Conservation (phyloP, 2,888 invertebrate species). For the Parnassius apollo region DNA sequence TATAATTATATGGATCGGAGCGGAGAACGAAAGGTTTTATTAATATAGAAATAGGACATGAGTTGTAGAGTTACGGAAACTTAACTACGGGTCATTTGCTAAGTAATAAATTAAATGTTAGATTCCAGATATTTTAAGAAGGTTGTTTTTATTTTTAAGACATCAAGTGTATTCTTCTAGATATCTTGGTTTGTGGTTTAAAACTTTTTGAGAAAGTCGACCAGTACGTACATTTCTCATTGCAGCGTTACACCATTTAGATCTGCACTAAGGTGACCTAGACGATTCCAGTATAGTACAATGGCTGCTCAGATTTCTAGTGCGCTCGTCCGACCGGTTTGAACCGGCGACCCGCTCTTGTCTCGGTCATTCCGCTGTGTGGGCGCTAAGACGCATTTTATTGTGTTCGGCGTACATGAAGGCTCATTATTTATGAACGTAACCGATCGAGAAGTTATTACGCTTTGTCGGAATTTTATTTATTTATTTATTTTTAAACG, state of each 20-base stretch:
- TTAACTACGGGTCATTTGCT: no score
- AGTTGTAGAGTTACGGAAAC: no score
- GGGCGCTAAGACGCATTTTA: slow-evolving; percentile 26
- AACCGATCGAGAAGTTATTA: background rate
- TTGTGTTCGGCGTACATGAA: slow-evolving; percentile 6
- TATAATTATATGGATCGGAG: no score
- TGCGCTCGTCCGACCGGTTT: slow-evolving; percentile 54
- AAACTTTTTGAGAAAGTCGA: background rate
- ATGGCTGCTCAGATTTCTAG: slow-evolving; percentile 65
- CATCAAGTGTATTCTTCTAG: no score
- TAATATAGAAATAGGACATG: no score
- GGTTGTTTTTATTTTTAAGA: no score
- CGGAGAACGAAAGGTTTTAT: no score
- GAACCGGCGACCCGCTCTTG: slow-evolving; percentile 32
- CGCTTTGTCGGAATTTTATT: background rate
- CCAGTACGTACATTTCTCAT: slow-evolving; percentile 5
- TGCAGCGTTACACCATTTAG: slow-evolving; percentile 9
- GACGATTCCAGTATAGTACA: slow-evolving; percentile 46
- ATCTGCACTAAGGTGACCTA: slow-evolving; percentile 46
- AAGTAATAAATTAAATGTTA: no score
- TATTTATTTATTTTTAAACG: background rate
- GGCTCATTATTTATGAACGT: background rate
- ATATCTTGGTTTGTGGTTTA: no score
- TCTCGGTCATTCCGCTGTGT: slow-evolving; percentile 32
- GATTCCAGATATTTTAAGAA: no score